A percentile compares a stretch with the other conserved stretches of the same genome.
These are phyloP conservation scores for Oscheius sp. DNA, from an alignment of 2,888 invertebrate genomes.

Conservation along the genomic window DNA sequence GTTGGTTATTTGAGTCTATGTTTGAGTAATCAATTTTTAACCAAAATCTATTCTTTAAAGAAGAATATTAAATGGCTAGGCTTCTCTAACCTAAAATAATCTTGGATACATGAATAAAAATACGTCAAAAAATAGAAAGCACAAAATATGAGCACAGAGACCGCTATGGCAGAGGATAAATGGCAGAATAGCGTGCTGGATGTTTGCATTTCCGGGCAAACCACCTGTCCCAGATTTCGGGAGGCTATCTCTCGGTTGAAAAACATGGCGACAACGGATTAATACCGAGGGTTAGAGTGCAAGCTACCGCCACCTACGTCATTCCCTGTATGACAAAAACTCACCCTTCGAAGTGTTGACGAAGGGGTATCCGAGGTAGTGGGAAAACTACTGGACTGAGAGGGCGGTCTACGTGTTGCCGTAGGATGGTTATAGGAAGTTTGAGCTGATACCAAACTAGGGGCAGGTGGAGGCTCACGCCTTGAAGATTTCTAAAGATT, in stretches of 20 bases:
- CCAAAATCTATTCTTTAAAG: neutral
- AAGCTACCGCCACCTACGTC: neutral
- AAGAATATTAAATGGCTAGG: neutral
- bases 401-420: neutral
- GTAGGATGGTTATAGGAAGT: neutral
- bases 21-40: slow-evolving; percentile 10
- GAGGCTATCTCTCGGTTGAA: neutral
- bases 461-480: slow-evolving; percentile 20
- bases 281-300: neutral
- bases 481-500: slow-evolving; percentile 13
- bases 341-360: slow-evolving; percentile 20
- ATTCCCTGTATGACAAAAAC: neutral
- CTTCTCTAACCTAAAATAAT: neutral
- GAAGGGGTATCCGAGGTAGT: neutral
- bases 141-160: neutral
- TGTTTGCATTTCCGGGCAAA: slow-evolving; percentile 30
- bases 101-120: neutral
- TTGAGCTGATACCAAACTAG: neutral
- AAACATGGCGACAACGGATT: neutral
- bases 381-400: slow-evolving; percentile 8
- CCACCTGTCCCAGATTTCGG: slow-evolving; percentile 29
- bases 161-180: slow-evolving; percentile 3
- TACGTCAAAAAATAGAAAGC: neutral
- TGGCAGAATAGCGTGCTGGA: slow-evolving; percentile 18
- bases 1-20: slow-evolving; percentile 1